Base-by-base conservation (phyloP, 2,113 vertebrate genomes). In the Equus quagga region DNA sequence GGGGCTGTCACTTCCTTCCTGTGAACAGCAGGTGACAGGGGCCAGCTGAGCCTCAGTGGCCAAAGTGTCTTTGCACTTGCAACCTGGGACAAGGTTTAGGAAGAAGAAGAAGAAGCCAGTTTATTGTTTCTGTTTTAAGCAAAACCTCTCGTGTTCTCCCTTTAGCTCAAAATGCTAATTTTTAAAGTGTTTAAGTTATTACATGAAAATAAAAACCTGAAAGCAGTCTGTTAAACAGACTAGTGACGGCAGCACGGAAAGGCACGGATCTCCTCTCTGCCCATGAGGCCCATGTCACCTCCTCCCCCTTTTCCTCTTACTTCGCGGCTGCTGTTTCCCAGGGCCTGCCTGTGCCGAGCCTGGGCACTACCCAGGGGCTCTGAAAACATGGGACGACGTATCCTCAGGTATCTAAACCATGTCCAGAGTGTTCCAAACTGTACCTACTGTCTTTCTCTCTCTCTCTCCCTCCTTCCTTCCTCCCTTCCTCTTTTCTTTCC, bases 1-100 rank as follows among this genome's bases (percentile, higher is more conserved):
- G 88, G 18, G 44, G 8, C 94, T 93, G 73, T 58, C 95, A 94
- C 88, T 95, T 98, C 97, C 49, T 84, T 85, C 96, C 96, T 98
- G 96, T 67, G 96, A 98, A 97, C 97, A 85, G 95, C 86, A 44
- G 62, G 73, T 41, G 62, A 60, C 82, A 75, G 92, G 70, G 75
- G 54, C 21, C 18, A 11, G 64, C 51, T 26, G 62, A 67, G 41
- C 64, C 58, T 75, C 12, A 15, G 65, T 33, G 36, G 41, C 28
- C 58, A 64, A 90, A 90, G n/a, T 14, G 6, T 78, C 80, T 79
- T 46, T 41, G 31, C 90, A 96, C 93, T 97, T 88, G 85, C 86
- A 97, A 96, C 84, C 67, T 75, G 21, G 91, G 92, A 94, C 3
- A 24, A 97, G 96, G 88, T 97, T 87, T 84, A 92, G 92, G 96